Base-by-base conservation (phyloP, 2,888 invertebrate species). In the Ditula angustiorana region DNA sequence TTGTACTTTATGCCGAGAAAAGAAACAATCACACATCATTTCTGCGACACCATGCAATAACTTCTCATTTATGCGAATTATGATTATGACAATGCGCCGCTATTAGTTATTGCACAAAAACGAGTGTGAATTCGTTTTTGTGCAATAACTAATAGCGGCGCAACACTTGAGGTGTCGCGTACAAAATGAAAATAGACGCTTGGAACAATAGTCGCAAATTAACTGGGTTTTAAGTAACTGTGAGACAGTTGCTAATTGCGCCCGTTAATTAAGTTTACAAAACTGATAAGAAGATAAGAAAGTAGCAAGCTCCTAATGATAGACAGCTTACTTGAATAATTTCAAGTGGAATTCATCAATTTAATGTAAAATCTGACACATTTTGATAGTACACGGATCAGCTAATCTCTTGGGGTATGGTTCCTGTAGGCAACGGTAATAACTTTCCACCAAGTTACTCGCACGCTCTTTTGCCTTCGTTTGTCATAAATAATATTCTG, bases 111-210 rank as follows among this genome's bases (percentile, higher is more conserved):
- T 46, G 68, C 56, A 77, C 69, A 85, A 84, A 83, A 85, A 85
- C 76, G 71, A 74, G 80, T 75, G 81, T 61, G 78, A 79, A 75
- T 80, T 74, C 71, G 76, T 85, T 85, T 83, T 84, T 85, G 69
- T 77, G 56, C 68, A 46, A 46, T 53, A 47, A 37, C 33, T 59
- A 59, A 64, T 59, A 37, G 28, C 37, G 28, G 35, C 76, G 79
- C 77, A 72, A 81, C 72, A 67, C 64, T 74, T 70, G 71, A 78
- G 69, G 76, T 77, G 76, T 75, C 71, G 70, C 68, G n/a, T 35
- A 67, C 73, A 70, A 58, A 65, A 62, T 65, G 64, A 62, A 67
- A 66, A 66, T 60, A 67, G 59, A 52, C 37, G 52, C 30, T 21
- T 37, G 16, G 47, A 67, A 67, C 58, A 67, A 63, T 63, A 57